Evolutionary conservation across 2,888 invertebrate species (phyloP).

Genomic region (Stratiomys singularior): DNA sequence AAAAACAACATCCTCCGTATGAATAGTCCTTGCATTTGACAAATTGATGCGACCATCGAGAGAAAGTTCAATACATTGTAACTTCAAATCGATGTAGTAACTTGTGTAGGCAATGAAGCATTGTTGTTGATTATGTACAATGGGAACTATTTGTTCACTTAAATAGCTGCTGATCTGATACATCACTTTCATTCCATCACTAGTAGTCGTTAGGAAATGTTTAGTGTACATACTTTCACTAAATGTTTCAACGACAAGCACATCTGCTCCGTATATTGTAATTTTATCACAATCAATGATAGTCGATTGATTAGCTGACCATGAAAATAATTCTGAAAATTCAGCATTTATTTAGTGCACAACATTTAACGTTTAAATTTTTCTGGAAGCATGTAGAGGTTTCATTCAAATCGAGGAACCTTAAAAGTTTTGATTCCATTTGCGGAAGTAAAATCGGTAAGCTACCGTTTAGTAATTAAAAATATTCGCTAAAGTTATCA

Average conservation of each 20-base stretch:
- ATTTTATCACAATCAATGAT: constrained; percentile 53
- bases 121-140: constrained; percentile 16
- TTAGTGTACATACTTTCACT: constrained; percentile 46
- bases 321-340: constrained; percentile 47
- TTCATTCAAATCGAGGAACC: too few species aligned
- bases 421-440: too few species aligned
- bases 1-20: constrained; percentile 13
- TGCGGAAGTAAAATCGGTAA: too few species aligned
- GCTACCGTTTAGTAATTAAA: too few species aligned
- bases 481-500: too few species aligned
- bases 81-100: background rate
- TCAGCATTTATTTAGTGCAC: background rate
- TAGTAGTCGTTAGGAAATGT: constrained; percentile 48
- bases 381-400: too few species aligned
- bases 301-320: constrained; percentile 53
- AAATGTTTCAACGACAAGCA: constrained; percentile 52
- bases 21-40: background rate
- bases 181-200: constrained; percentile 45
- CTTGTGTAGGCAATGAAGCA: constrained; percentile 6
- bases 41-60: background rate
- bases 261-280: constrained; percentile 51
- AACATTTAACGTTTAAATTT: too few species aligned
- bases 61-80: background rate
- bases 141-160: constrained; percentile 36
- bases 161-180: constrained; percentile 48